Evolutionary conservation across 2,888 invertebrate species (phyloP).

Genomic region (Diadromus collaris): DNA sequence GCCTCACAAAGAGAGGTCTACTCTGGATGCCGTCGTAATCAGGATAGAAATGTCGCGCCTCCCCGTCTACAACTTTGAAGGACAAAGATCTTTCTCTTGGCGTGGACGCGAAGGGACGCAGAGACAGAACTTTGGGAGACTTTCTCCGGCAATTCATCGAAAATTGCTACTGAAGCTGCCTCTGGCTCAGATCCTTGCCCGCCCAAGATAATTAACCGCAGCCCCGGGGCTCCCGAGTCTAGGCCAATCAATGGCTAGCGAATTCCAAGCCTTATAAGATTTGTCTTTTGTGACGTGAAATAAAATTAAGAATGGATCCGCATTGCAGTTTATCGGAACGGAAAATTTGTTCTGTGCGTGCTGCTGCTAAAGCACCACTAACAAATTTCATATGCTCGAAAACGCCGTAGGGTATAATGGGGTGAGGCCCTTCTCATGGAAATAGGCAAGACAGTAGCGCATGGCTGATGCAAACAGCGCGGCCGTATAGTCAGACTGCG

Average conservation of each 20-base stretch:
- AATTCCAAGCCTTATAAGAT: conserved; percentile 31
- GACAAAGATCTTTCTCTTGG: conserved; percentile 31
- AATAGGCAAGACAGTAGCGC: background rate
- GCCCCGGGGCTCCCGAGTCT: conserved; percentile 17
- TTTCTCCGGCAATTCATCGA: conserved; percentile 29
- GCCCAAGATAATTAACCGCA: conserved; percentile 32
- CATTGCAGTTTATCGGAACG: background rate
- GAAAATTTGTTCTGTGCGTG: background rate
- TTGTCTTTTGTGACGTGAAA: background rate
- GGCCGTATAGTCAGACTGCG: background rate
- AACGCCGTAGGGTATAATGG: background rate
- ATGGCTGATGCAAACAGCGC: background rate
- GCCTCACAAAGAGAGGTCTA: conserved; percentile 32
- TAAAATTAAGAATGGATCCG: background rate
- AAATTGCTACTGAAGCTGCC: conserved; percentile 40
- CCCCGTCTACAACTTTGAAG: conserved; percentile 5
- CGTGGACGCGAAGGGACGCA: background rate
- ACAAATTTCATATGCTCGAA: background rate
- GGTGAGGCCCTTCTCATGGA: background rate
- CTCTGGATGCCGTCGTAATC: conserved; percentile 29
- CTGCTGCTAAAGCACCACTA: background rate
- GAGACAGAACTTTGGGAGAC: conserved; percentile 25
- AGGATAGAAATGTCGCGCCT: conserved; percentile 37
- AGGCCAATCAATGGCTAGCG: conserved; percentile 36
- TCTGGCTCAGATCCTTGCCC: conserved; percentile 2